Evolutionary conservation across 2,797 vertebrate genomes (phyloP).

Genomic region (Basileuterus tristriatus): DNA sequence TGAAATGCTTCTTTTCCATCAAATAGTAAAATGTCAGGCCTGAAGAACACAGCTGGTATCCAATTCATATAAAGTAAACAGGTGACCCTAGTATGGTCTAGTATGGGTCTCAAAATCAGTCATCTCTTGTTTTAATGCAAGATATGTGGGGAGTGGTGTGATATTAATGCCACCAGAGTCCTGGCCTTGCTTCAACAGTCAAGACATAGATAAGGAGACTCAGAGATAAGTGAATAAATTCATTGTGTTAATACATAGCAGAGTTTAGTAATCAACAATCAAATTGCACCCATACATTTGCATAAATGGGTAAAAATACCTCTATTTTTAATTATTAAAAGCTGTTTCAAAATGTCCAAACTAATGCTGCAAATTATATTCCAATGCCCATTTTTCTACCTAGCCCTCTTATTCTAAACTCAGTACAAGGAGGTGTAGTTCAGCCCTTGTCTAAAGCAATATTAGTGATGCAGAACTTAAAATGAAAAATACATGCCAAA

Average conservation of each 20-base stretch:
- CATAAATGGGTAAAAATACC: slow-evolving; percentile 74
- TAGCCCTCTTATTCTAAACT: background rate
- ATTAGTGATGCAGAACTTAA: background rate
- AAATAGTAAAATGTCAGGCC: background rate
- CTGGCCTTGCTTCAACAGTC: slow-evolving; percentile 73
- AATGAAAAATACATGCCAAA: background rate
- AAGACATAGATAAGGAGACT: slow-evolving; percentile 51
- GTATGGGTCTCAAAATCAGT: background rate
- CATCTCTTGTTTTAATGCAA: background rate
- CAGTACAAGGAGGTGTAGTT: background rate
- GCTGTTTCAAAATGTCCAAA: background rate
- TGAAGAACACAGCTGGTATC: background rate
- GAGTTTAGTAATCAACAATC: slow-evolving; percentile 59
- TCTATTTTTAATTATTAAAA: slow-evolving; percentile 27
- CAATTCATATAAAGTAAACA: background rate
- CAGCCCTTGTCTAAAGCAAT: background rate
- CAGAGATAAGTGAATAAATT: slow-evolving; percentile 47
- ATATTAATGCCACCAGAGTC: slow-evolving; percentile 56
- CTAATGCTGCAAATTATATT: background rate
- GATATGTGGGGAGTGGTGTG: background rate
- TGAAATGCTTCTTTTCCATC: background rate
- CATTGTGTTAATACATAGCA: slow-evolving; percentile 58
- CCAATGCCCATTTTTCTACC: background rate
- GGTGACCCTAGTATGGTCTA: background rate
- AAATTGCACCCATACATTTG: slow-evolving; percentile 19